Evolutionary conservation across 1,140 invertebrate species (phyloP), one percentile per base, ranked within the genome.

Genomic region (Arion vulgaris): DNA sequence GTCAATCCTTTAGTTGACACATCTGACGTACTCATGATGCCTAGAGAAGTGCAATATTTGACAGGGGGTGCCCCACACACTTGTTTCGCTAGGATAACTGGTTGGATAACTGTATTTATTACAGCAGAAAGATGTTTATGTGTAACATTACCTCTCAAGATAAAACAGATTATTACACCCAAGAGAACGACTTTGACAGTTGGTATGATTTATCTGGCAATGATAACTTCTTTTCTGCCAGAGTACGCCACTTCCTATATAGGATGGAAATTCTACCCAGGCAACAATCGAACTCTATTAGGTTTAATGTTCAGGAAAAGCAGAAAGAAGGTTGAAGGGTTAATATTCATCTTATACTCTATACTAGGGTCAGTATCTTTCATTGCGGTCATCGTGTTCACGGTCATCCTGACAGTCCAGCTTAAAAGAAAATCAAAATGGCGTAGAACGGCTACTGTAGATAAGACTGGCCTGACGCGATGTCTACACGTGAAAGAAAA

Each of bases 71-170:
- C 7, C 11, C 74, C 74, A 2, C 39, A 51, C 51, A 26, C 57
- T 19, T 13, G 1, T 19, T 76, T 53, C n/a, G 49, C 9, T 1
- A 2, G 51, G 15, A 57, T 76, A 11, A 76, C 74, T 19, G n/a
- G 45, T 15, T 53, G 19, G 11, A 78, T 78, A 15, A 78, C 76
- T 13, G 51, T 53, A 9, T 78, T 66, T 26, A 66, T 78, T 19
- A 76, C 74, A 9, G 51, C 51, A 15, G 74, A 76, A n/a, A 76
- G 74, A 45, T 76, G 74, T 38, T 32, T 76, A 23, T 76, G 74
- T n/a, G 36, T 76, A 28, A 57, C 32, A 17, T 28, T 1, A 11
- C 74, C 74, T 9, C 28, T 76, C 9, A 76, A 76, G 28, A 41
- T 76, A 51, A 76, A 76, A 32, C 26, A 78, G 7, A 78, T 78